Conservation (phyloP, 1,140 invertebrate genomes). For the Lerema accius region DNA sequence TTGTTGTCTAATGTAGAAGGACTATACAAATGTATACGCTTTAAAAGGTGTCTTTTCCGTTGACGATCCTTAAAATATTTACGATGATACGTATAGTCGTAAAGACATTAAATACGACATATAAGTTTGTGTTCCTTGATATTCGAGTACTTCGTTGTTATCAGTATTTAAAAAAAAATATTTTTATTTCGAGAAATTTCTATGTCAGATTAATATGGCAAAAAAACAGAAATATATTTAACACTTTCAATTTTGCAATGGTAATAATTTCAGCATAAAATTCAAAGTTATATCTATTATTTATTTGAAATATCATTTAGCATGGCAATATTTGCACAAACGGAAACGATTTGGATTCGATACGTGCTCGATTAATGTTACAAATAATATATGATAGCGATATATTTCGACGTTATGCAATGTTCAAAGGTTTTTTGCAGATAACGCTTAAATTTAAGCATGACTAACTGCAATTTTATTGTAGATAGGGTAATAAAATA, state of each 20-base stretch:
- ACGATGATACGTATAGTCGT: too few relatives aligned
- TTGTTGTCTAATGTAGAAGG: too few relatives aligned
- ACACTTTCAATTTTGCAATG: slow-evolving; percentile 7
- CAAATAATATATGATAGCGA: background rate
- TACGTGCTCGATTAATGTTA: slow-evolving; percentile 17
- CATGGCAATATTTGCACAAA: slow-evolving; percentile 13
- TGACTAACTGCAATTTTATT: slow-evolving; percentile 12
- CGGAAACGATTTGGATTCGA: slow-evolving; percentile 10
- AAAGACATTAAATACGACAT: too few relatives aligned
- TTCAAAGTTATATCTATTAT: slow-evolving; percentile 9
- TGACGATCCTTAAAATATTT: too few relatives aligned
- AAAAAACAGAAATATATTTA: too few relatives aligned
- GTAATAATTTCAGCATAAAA: background rate
- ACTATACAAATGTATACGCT: too few relatives aligned
- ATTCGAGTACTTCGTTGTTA: too few relatives aligned
- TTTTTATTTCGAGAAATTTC: too few relatives aligned
- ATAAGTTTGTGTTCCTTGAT: too few relatives aligned
- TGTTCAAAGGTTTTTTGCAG: background rate
- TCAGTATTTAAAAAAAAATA: too few relatives aligned
- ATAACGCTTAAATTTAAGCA: background rate
- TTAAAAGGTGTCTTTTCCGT: too few relatives aligned
- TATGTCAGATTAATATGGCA: too few relatives aligned
- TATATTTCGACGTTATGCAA: background rate
- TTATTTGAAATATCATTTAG: slow-evolving; percentile 2
- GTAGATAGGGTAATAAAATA: slow-evolving; percentile 9